phyloP scores from a whole-genome alignment of 2,888 invertebrate genomes.

The Deroplatys truncata region DNA sequence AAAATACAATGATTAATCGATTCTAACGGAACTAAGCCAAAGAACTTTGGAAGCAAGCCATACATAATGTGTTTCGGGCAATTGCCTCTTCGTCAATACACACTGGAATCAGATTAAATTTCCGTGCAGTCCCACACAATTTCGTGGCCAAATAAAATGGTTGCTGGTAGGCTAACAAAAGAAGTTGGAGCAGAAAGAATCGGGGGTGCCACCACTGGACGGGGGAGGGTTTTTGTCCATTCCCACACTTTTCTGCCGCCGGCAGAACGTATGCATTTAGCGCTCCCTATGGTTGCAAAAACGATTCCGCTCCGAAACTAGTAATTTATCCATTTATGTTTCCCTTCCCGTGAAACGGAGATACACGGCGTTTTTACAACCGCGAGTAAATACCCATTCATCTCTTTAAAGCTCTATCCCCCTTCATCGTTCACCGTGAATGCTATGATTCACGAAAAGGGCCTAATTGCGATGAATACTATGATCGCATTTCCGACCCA shows the following conservation, averaged over 20 bases:
- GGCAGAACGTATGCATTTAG: conserved; percentile 2
- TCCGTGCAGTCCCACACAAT: too few species aligned
- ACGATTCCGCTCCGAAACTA: conserved; percentile 1
- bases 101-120: too few species aligned
- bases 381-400: background rate
- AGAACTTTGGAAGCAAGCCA: too few species aligned
- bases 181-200: background rate
- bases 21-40: too few species aligned
- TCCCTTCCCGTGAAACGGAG: background rate
- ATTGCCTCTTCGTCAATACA: too few species aligned
- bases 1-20: too few species aligned
- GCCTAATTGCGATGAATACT: background rate
- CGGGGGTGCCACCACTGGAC: background rate
- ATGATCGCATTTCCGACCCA: background rate
- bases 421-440: background rate
- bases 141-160: background rate
- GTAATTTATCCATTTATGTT: conserved; percentile 11
- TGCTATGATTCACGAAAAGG: background rate
- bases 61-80: too few species aligned
- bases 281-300: conserved; percentile 10
- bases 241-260: conserved; percentile 15
- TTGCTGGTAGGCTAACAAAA: background rate
- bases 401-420: background rate
- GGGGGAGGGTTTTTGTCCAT: background rate
- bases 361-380: background rate